These are phyloP conservation scores for Cirrhinus molitorella DNA, from an alignment of 2,797 vertebrate genomes.

Conservation along the genomic window DNA sequence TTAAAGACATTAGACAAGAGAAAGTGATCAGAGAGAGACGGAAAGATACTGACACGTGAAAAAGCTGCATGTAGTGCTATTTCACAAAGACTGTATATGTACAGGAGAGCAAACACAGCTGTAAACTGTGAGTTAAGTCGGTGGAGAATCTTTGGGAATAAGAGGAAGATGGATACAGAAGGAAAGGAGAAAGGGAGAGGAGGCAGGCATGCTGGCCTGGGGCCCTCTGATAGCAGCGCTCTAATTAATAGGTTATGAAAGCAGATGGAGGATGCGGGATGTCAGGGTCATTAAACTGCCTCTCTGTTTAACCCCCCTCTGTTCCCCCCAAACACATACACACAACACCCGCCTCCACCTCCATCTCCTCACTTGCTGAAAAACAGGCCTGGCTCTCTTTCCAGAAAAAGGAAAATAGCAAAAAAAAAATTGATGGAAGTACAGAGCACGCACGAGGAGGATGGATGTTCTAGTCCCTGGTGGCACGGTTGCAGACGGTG, in stretches of 20 bases:
- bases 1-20: slow-evolving; percentile 19
- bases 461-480: slow-evolving; percentile 48
- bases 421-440: slow-evolving; percentile 5
- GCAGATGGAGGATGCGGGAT: slow-evolving; percentile 70
- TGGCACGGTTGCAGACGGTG: slow-evolving; percentile 38
- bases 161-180: slow-evolving; percentile 33
- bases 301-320: slow-evolving; percentile 61
- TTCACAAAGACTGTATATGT: neutral
- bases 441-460: slow-evolving; percentile 30
- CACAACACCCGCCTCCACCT: slow-evolving; percentile 51
- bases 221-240: slow-evolving; percentile 66
- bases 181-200: slow-evolving; percentile 38
- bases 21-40: neutral
- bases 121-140: neutral
- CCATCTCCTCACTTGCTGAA: slow-evolving; percentile 49
- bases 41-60: neutral
- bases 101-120: slow-evolving; percentile 1
- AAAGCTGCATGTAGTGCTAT: neutral
- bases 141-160: slow-evolving; percentile 21
- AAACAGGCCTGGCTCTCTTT: slow-evolving; percentile 52
- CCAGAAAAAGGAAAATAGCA: slow-evolving; percentile 18
- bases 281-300: slow-evolving; percentile 66
- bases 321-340: slow-evolving; percentile 48
- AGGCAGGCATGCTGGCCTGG: slow-evolving; percentile 46
- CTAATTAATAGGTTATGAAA: slow-evolving; percentile 77